Evolutionary conservation across 2,797 vertebrate genomes (phyloP).

Genomic region (Pteronotus mesoamericanus): DNA sequence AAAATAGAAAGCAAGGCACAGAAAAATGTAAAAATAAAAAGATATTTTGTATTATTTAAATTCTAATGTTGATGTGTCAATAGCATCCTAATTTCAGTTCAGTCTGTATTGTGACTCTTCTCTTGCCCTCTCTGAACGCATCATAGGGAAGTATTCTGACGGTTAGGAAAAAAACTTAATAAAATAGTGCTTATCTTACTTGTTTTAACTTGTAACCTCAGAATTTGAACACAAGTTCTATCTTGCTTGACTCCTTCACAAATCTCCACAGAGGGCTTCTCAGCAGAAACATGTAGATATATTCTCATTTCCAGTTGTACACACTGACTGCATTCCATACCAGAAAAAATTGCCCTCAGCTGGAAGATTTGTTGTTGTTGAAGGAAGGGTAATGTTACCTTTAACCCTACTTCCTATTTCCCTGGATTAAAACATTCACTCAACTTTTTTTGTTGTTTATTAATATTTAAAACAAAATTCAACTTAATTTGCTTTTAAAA

Average conservation of each 20-base stretch:
- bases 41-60: constrained; percentile 25
- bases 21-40: constrained; percentile 27
- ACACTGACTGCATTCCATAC: constrained; percentile 37
- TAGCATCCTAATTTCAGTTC: neutral
- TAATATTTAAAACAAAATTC: constrained; percentile 63
- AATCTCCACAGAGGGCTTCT: constrained; percentile 59
- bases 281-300: constrained; percentile 6
- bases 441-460: neutral
- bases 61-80: neutral
- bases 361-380: constrained; percentile 21
- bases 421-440: neutral
- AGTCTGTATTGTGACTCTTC: neutral
- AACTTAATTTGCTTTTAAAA: constrained; percentile 36
- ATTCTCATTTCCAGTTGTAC: neutral
- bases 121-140: constrained; percentile 7
- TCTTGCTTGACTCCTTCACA: constrained; percentile 75
- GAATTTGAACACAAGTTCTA: constrained; percentile 75
- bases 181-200: constrained; percentile 61
- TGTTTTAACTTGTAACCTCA: constrained; percentile 78
- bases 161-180: constrained; percentile 55
- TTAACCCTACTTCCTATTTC: constrained; percentile 14
- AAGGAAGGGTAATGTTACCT: constrained; percentile 7
- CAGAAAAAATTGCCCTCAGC: constrained; percentile 33
- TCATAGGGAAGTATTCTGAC: constrained; percentile 45
- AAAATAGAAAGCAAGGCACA: constrained; percentile 26